Conservation (phyloP, 2,797 vertebrate species). For the Rhadinocentrus ornatus region DNA sequence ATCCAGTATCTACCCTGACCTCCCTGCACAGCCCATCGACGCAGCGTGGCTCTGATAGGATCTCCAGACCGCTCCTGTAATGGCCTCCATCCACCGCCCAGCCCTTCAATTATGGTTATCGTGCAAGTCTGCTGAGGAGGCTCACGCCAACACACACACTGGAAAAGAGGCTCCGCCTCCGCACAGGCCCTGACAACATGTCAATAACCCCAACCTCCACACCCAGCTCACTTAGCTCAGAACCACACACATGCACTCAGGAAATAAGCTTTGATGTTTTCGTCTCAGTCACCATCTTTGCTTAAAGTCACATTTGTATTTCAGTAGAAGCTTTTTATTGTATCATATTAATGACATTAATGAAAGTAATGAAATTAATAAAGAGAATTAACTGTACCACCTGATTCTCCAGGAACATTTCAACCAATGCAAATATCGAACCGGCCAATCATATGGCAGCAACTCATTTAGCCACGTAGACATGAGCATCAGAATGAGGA, state of each 20-base stretch:
- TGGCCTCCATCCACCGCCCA: slow-evolving; percentile 50
- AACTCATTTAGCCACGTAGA: too few relatives aligned
- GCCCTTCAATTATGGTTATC: slow-evolving; percentile 62
- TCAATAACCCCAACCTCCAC: slow-evolving; percentile 27
- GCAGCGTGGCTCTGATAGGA: slow-evolving; percentile 47
- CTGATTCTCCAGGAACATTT: too few relatives aligned
- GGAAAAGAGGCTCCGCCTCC: not conserved
- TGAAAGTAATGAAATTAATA: too few relatives aligned
- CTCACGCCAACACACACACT: slow-evolving; percentile 24
- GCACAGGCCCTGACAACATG: slow-evolving; percentile 25
- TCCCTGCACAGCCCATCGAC: slow-evolving; percentile 29
- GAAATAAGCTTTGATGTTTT: not conserved
- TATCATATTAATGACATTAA: too few relatives aligned
- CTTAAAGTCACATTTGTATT: too few relatives aligned
- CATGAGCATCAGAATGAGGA: too few relatives aligned
- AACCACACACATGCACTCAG: not conserved
- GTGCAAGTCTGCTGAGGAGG: slow-evolving; percentile 55
- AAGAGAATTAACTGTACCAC: too few relatives aligned
- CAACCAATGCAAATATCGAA: too few relatives aligned
- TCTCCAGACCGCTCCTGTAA: slow-evolving; percentile 55
- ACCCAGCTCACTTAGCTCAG: not conserved
- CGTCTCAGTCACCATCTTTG: too few relatives aligned
- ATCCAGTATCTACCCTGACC: slow-evolving; percentile 24
- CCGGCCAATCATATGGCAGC: too few relatives aligned
- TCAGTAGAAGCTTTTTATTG: too few relatives aligned